Base-by-base conservation (phyloP, 2,888 invertebrate genomes). In the Idaea aversata region DNA sequence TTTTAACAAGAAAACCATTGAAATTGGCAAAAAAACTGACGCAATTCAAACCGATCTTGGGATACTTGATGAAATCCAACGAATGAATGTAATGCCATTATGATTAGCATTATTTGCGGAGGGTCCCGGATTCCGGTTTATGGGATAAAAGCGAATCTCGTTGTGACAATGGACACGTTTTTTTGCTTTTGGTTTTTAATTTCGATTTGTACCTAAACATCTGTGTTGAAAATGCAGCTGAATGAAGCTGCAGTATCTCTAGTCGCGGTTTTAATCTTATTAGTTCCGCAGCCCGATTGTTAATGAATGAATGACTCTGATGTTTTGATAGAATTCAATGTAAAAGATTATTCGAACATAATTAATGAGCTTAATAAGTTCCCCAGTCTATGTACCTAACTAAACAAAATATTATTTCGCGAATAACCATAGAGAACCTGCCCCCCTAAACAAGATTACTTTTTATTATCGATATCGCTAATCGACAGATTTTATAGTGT, bases 51-150 rank as follows among this genome's bases (percentile, higher is more conserved):
- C 82, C 36, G 81, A 85, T 85, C 85, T 82, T 75, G 78, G 77
- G 85, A 90, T 88, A 89, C 91, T 91, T 87, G 86, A 91, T 86
- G 87, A 88, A 87, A 89, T 88, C 86, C 88, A 75, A 72, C 82
- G 88, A 90, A 91, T 90, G 88, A 91, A 91, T 89, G 90, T 92
- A 92, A 91, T 92, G 87, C 88, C 85, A 91, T 92, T 92, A 91
- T 88, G 90, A 93, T 93, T 92, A 92, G 91, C 90, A 90, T 91
- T 90, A 91, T 90, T 90, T 85, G 81, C 79, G 83, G 81, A 90
- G 90, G 90, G 88, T 86, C 87, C 82, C 83, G 79, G 85, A 91
- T 91, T 90, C 91, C 90, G 88, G 92, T 93, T 91, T 92, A 83
- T 84, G 80, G 85, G 85, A 90, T 90, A 91, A 90, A 73, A 90